These are phyloP conservation scores for Urocynchramus pylzowi DNA, from an alignment of 2,113 vertebrate genomes.

Conservation along the genomic window DNA sequence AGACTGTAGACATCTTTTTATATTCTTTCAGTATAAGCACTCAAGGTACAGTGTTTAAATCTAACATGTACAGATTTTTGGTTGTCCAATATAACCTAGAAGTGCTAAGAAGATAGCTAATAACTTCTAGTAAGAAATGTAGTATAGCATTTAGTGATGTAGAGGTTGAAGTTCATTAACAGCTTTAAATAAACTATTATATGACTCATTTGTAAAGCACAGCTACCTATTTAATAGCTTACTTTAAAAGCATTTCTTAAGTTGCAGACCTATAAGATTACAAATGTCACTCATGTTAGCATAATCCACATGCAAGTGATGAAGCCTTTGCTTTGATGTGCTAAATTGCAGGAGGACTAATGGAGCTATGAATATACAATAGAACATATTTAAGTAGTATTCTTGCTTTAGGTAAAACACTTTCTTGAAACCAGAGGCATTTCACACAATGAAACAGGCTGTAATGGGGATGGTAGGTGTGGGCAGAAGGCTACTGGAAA, in stretches of 20 bases:
- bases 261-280: constrained; percentile 86
- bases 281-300: constrained; percentile 85
- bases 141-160: constrained; percentile 72
- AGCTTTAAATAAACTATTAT: constrained; percentile 84
- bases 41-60: constrained; percentile 51
- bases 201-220: constrained; percentile 72
- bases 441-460: constrained; percentile 75
- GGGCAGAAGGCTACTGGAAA: constrained; percentile 58
- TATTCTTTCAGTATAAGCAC: constrained; percentile 47
- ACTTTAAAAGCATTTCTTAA: constrained; percentile 84
- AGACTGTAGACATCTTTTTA: constrained; percentile 27
- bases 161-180: constrained; percentile 75
- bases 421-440: constrained; percentile 79
- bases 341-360: constrained; percentile 86
- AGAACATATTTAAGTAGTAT: constrained; percentile 86
- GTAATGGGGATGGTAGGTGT: constrained; percentile 59
- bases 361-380: constrained; percentile 92
- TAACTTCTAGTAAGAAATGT: constrained; percentile 74
- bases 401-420: constrained; percentile 86
- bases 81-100: constrained; percentile 63
- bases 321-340: constrained; percentile 90
- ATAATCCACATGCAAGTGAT: constrained; percentile 87
- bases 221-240: constrained; percentile 77
- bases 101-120: constrained; percentile 71
- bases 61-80: constrained; percentile 38